These are phyloP conservation scores for Eupeodes corollae DNA, from an alignment of 1,140 invertebrate species.

Conservation along the genomic window DNA sequence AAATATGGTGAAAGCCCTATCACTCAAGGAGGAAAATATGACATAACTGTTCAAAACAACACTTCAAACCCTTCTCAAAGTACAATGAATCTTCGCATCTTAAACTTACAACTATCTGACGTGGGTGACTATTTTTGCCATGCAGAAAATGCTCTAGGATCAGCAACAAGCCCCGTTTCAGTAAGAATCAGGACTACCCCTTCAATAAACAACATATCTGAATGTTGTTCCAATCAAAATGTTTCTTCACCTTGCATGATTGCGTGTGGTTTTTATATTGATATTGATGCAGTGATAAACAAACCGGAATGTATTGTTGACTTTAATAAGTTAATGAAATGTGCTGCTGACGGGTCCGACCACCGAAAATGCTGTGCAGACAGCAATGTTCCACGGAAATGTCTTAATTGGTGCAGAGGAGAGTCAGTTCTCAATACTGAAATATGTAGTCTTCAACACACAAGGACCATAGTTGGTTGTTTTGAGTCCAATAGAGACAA, in stretches of 20 bases:
- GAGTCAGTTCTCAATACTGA: conserved; percentile 49
- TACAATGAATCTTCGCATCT: conserved; percentile 59
- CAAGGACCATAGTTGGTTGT: conserved; percentile 62
- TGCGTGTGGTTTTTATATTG: conserved; percentile 67
- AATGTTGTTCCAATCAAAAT: conserved; percentile 65
- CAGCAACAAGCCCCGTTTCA: conserved; percentile 53
- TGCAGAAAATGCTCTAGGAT: conserved; percentile 68
- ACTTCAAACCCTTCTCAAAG: conserved; percentile 44
- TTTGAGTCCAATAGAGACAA: conserved; percentile 66
- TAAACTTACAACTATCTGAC: conserved; percentile 54
- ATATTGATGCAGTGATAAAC: conserved; percentile 68
- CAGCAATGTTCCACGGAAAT: conserved; percentile 57
- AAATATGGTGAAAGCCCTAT: conserved; percentile 55
- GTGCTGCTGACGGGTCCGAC: conserved; percentile 67
- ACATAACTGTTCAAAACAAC: conserved; percentile 42
- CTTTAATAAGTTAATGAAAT: conserved; percentile 75
- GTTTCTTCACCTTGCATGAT: conserved; percentile 61
- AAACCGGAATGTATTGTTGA: conserved; percentile 65
- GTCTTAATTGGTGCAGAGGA: conserved; percentile 59
- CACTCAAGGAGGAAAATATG: conserved; percentile 62
- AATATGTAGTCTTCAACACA: conserved; percentile 58
- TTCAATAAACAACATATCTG: conserved; percentile 52
- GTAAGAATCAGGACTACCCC: conserved; percentile 51
- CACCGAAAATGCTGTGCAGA: conserved; percentile 67
- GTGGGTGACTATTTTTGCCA: conserved; percentile 70